Evolutionary conservation across 2,113 vertebrate species (phyloP).

Genomic region (Indri indri): DNA sequence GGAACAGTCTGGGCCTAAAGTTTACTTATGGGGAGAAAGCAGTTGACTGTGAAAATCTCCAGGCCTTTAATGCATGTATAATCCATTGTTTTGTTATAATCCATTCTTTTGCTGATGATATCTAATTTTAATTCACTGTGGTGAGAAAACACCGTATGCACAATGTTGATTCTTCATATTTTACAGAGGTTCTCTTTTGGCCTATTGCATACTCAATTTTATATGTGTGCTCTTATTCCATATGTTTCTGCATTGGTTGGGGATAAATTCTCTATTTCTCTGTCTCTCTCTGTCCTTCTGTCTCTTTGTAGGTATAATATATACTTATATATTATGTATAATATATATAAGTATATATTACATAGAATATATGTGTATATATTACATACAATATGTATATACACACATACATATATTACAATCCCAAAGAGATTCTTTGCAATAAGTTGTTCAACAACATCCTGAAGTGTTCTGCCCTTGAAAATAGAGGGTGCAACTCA

Average conservation of each 20-base stretch:
- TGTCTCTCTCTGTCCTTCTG: neutral
- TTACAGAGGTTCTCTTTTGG: neutral
- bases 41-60: neutral
- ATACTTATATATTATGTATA: neutral
- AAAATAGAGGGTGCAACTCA: neutral
- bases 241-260: neutral
- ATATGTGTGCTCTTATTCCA: neutral
- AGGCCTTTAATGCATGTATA: neutral
- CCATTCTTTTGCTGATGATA: neutral
- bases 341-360: too few species aligned
- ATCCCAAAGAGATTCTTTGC: neutral
- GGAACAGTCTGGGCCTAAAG: neutral
- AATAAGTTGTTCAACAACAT: neutral
- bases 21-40: neutral
- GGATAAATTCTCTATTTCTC: neutral
- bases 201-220: neutral
- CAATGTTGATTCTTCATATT: neutral
- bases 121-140: neutral
- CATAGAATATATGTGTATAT: too few species aligned
- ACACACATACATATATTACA: too few species aligned
- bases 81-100: neutral
- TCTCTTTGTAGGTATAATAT: neutral
- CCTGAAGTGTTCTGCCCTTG: neutral
- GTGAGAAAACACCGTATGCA: neutral
- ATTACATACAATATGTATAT: neutral